Base-by-base conservation (phyloP, 2,113 vertebrate genomes). In the Rhynchomys soricoides region DNA sequence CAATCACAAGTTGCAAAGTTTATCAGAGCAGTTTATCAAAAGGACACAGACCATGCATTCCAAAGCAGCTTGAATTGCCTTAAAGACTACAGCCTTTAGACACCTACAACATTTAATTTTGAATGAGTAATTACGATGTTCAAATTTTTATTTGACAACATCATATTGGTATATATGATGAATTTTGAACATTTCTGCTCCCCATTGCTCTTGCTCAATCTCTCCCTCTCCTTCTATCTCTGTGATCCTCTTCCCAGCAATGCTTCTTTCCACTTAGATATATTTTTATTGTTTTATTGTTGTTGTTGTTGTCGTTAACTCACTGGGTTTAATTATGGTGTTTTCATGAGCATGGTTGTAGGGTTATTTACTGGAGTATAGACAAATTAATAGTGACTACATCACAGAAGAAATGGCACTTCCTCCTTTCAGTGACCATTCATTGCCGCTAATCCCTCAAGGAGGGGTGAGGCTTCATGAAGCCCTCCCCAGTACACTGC, bases 41-140 rank as follows among this genome's bases (percentile, higher is more conserved):
- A 89, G 17, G 5, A 91, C 91, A 91, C 66, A 74, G 73, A 87
- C 4, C 7, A n/a, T 12, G 62, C 15, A 62, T 50, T 57, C 1
- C n/a, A 82, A 86, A 81, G 8, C n/a, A 95, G 62, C 12, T 8
- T 55, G 29, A 68, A 93, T 43, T 75, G 3, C 19, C 31, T 2
- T 31, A 52, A 45, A 73, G 59, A 26, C 83, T 90, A 93, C 7
- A 74, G 90, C 55, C n/a, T 85, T 62, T 55, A 94, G 22, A 95
- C 40, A 57, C 74, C 1, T 5, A 11, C 29, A 52, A 5, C 7
- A 89, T 89, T 93, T 86, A n/a, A 55, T 87, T 95, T 93, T 86
- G 50, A 91, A 86, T 89, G 40, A 78, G 31, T 29, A 21, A 40
- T 73, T 55, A 1, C 40, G 55, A 55, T 40, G 2, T 73, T 88